Evolutionary conservation across 2,888 invertebrate genomes (phyloP).

Genomic region (Trachelus iudaicus): DNA sequence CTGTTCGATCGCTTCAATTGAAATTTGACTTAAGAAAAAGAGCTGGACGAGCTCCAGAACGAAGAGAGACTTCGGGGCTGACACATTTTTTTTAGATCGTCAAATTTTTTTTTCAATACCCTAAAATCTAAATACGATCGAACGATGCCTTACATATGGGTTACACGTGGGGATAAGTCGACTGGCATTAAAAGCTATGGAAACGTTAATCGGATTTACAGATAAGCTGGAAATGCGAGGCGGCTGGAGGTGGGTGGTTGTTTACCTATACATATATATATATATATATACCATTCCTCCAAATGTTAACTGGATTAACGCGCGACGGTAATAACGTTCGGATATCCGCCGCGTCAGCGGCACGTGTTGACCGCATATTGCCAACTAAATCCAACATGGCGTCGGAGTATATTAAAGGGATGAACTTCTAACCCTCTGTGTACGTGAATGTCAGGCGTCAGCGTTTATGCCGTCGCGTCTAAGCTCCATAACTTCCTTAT

Average conservation of each 20-base stretch:
- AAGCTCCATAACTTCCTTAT: constrained; percentile 30
- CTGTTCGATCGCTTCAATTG: background rate
- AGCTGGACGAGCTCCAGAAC: too few species aligned
- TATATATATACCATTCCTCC: background rate
- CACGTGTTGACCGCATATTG: background rate
- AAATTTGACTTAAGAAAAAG: background rate
- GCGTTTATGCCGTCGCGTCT: constrained; percentile 24
- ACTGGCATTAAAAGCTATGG: background rate
- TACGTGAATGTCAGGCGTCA: constrained; percentile 19
- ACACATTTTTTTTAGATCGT: background rate
- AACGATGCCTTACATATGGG: background rate
- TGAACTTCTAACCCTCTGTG: constrained; percentile 5
- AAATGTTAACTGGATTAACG: background rate
- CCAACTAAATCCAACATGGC: background rate
- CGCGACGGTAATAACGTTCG: background rate
- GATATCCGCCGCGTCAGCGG: background rate
- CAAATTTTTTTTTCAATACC: background rate
- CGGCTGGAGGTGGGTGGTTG: background rate
- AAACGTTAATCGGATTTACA: background rate
- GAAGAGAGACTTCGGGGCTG: too few species aligned
- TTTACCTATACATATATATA: background rate
- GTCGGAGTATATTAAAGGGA: constrained; percentile 9
- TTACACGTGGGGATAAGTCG: background rate
- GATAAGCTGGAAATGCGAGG: background rate
- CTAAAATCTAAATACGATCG: background rate